These are phyloP conservation scores for Dendrolimus houi DNA, from an alignment of 2,888 invertebrate species.

Conservation along the genomic window DNA sequence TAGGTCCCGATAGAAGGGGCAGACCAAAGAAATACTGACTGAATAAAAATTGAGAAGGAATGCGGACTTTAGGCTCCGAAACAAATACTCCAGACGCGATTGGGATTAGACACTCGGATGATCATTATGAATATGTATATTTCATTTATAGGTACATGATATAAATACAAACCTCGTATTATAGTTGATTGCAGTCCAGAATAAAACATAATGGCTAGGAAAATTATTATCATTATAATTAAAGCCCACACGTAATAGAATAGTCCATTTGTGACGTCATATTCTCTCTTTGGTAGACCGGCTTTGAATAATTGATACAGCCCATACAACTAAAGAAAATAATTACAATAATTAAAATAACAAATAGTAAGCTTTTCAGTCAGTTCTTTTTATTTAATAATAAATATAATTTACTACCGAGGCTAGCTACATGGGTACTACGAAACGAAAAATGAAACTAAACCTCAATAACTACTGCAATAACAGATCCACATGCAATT, in stretches of 20 bases:
- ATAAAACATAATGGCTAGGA: slow-evolving; percentile 65
- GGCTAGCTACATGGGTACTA: no score
- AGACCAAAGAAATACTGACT: no score
- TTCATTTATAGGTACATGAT: no score
- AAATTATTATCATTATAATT: slow-evolving; percentile 59
- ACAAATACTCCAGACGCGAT: no score
- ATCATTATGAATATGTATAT: no score
- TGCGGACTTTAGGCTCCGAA: no score
- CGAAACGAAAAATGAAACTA: background rate
- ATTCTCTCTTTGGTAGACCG: slow-evolving; percentile 51
- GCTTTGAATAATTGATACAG: slow-evolving; percentile 64
- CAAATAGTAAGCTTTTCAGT: no score
- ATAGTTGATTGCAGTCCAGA: slow-evolving; percentile 65
- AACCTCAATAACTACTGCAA: slow-evolving; percentile 65
- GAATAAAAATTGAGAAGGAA: no score
- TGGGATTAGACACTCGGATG: no score
- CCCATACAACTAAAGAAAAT: slow-evolving; percentile 45
- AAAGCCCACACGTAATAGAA: slow-evolving; percentile 64
- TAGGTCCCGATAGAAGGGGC: no score
- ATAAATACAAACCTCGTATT: slow-evolving; percentile 43
- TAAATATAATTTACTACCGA: background rate
- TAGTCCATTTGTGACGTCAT: slow-evolving; percentile 61
- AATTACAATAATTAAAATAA: slow-evolving; percentile 1
- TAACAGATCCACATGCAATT: slow-evolving; percentile 53
- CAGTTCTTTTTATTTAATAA: background rate